Evolutionary conservation across 1,140 invertebrate genomes (phyloP).

Genomic region (Aphelenchoides avenae): DNA sequence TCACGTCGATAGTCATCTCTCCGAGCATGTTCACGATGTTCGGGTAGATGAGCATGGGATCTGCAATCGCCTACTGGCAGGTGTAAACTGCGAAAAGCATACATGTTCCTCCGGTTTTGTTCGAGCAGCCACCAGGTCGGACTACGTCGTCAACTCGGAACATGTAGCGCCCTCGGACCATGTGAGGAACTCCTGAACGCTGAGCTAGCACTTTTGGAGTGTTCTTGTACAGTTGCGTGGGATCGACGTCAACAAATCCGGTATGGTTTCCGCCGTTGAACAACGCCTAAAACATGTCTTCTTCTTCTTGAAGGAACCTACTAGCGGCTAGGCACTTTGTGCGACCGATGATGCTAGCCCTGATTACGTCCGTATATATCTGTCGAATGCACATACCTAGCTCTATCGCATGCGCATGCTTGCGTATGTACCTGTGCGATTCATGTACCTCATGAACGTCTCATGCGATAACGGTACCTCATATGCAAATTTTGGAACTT

Average conservation of each 20-base stretch:
- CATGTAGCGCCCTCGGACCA: constrained; percentile 58
- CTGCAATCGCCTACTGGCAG: constrained; percentile 8
- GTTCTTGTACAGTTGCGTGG: constrained; percentile 57
- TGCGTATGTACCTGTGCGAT: no score
- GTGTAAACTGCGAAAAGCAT: constrained; percentile 11
- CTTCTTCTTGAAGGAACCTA: no score
- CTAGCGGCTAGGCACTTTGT: no score
- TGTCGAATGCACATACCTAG: no score
- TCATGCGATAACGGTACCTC: no score
- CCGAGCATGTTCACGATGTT: constrained; percentile 60
- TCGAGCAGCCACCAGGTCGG: constrained; percentile 55
- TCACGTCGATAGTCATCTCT: constrained; percentile 58
- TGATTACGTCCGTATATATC: no score
- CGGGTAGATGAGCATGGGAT: constrained; percentile 58
- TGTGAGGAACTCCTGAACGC: constrained; percentile 54
- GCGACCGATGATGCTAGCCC: no score
- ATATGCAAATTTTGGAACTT: no score
- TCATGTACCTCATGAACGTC: no score
- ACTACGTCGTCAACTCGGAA: constrained; percentile 59
- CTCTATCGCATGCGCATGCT: no score
- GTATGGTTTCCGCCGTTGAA: constrained; percentile 59
- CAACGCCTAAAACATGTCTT: constrained; percentile 50
- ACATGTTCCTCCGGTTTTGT: constrained; percentile 58
- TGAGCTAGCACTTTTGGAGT: constrained; percentile 57
- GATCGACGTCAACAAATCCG: constrained; percentile 55